Conservation (phyloP, 2,797 vertebrate genomes). For the Enteromius afrohamiltoni region DNA sequence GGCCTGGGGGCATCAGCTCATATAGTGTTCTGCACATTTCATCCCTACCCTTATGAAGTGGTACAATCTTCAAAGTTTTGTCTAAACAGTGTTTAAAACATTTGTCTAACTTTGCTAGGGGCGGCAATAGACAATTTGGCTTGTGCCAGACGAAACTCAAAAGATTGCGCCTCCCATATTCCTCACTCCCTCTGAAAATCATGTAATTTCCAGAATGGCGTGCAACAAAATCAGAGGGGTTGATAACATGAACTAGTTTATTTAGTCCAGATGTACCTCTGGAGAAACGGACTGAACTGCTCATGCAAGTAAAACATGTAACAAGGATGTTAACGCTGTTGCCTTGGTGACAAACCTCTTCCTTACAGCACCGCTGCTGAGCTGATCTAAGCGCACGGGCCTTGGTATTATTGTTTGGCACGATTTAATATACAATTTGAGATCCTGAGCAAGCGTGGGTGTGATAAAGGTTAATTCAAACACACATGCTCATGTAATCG, state of each 20-base stretch:
- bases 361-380: slow-evolving; percentile 15
- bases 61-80: background rate
- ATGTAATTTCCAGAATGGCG: background rate
- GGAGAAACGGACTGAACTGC: slow-evolving; percentile 8
- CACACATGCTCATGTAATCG: background rate
- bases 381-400: slow-evolving; percentile 1
- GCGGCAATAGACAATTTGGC: background rate
- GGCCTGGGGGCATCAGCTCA: background rate
- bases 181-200: background rate
- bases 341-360: slow-evolving; percentile 43
- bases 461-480: slow-evolving; percentile 47
- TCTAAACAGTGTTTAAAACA: background rate
- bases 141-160: slow-evolving; percentile 5
- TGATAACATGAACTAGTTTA: background rate
- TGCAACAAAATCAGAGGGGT: background rate
- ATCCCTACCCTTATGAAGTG: background rate
- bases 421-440: slow-evolving; percentile 37
- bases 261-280: slow-evolving; percentile 14
- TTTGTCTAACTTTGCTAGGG: background rate
- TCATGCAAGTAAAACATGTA: slow-evolving; percentile 10
- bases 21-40: background rate
- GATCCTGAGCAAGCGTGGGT: slow-evolving; percentile 30
- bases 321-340: slow-evolving; percentile 42
- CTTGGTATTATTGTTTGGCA: slow-evolving; percentile 31
- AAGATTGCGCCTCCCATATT: background rate